These are phyloP conservation scores for Cantharis flavilabris DNA, from an alignment of 2,888 invertebrate species.

Conservation along the genomic window DNA sequence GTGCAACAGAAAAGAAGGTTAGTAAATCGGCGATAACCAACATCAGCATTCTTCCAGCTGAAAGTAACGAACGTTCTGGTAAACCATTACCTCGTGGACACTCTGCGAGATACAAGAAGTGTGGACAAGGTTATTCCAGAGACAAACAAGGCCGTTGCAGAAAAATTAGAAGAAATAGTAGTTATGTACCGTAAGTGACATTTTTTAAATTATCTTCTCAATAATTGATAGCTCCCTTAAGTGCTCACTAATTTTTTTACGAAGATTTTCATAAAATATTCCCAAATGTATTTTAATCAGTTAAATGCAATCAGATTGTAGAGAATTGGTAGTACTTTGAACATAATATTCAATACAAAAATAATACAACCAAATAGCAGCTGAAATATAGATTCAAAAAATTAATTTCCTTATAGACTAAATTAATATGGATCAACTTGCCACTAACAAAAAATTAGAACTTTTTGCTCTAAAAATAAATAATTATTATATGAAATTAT, in stretches of 20 bases:
- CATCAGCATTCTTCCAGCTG: background rate
- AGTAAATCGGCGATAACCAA: background rate
- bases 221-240: background rate
- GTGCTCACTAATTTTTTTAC: background rate
- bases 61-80: background rate
- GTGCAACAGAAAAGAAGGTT: background rate
- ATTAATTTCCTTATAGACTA: too few species aligned
- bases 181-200: background rate
- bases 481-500: too few species aligned
- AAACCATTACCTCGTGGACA: background rate
- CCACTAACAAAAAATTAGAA: too few species aligned
- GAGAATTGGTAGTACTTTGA: too few species aligned
- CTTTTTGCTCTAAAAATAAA: too few species aligned
- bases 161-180: constrained; percentile 42
- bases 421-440: too few species aligned
- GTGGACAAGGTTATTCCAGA: constrained; percentile 47
- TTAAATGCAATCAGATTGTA: too few species aligned
- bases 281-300: too few species aligned
- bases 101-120: constrained; percentile 40
- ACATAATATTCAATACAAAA: too few species aligned
- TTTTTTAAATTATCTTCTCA: background rate
- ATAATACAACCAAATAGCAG: too few species aligned
- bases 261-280: too few species aligned
- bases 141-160: constrained; percentile 54
- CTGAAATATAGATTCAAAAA: too few species aligned